Base-by-base conservation (phyloP, 2,888 invertebrate species). In the Baronia brevicornis region DNA sequence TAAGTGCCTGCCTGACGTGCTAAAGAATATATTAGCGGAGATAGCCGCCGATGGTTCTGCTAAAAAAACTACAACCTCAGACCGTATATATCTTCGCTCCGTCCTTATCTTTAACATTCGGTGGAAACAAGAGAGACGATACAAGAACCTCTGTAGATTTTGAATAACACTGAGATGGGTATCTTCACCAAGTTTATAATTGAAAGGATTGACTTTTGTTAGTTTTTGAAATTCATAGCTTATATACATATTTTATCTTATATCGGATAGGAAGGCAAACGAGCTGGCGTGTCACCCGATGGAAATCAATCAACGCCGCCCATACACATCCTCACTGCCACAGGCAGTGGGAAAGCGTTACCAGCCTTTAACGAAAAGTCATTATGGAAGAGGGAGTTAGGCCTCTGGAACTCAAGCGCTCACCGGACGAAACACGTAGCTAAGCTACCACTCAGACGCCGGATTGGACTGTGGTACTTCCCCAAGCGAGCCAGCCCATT, bases 11-110 rank as follows among this genome's bases (percentile, higher is more conserved):
- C 36, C 54, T 45, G 61, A 67, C 61, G 61, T 62, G 66, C 60
- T 62, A 57, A 65, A 59, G 69, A 67, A 69, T 71, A 66, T 65
- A 70, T 73, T 62, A 66, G 54, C 45, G 38, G 33, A 46, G 53
- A 62, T 56, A 58, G 37, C 48, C 38, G 34, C 33, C 23, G 21
- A 17, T 12, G 15, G 18, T 14, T 10, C 19, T n/a, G 11, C 5
- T 19, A 7, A 24, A 34, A 34, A 34, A n/a, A n/a, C n/a, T n/a
- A 28, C 34, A n/a, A 28, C 29, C 5, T 14, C 20, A 31, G n/a
- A 19, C 3, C 26, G 10, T 14, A 15, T 13, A 33, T 15, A 27
- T 23, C 17, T 19, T 23, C 15, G n/a, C 5, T n/a, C 28, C 22
- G 8, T 28, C 33, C 17, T 27, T 4, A 8, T 18, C 27, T 1